A percentile compares a stretch with the other conserved stretches of the same genome.
Conservation (phyloP, 2,888 invertebrate species). For the Lasiommata megera region DNA sequence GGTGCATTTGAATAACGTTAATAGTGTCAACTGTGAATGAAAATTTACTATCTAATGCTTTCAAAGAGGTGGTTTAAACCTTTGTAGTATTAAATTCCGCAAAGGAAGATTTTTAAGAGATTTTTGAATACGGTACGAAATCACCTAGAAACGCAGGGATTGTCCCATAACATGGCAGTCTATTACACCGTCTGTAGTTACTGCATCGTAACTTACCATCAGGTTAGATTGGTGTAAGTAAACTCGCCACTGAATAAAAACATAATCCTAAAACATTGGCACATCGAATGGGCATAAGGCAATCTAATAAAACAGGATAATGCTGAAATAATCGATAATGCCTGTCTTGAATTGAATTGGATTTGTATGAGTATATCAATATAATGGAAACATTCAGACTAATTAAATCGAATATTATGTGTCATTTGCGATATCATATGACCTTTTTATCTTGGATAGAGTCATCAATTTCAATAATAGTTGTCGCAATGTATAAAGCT, state of each 20-base stretch:
- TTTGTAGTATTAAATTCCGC: too few species aligned
- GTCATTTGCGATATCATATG: conserved; percentile 64
- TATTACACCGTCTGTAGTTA: too few species aligned
- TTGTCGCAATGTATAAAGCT: conserved; percentile 58
- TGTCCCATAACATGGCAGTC: too few species aligned
- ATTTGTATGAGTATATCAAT: conserved; percentile 8
- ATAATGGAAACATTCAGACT: conserved; percentile 68
- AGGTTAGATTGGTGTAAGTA: too few species aligned
- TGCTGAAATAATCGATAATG: not conserved
- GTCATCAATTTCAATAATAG: conserved; percentile 76
- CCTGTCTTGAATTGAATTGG: conserved; percentile 7
- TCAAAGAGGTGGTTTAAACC: too few species aligned
- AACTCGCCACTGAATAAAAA: too few species aligned
- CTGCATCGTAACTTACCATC: too few species aligned
- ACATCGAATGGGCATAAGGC: not conserved
- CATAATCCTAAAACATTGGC: too few species aligned
- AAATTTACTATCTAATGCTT: too few species aligned
- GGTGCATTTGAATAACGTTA: not conserved
- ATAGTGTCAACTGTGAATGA: not conserved
- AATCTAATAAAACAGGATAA: not conserved
- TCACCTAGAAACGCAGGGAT: too few species aligned
- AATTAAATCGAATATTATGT: conserved; percentile 75
- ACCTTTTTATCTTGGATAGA: conserved; percentile 73
- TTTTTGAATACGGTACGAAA: too few species aligned
- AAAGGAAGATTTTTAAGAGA: too few species aligned